phyloP scores from a whole-genome alignment of 1,140 invertebrate genomes.

The Rhopalosiphum padi region DNA sequence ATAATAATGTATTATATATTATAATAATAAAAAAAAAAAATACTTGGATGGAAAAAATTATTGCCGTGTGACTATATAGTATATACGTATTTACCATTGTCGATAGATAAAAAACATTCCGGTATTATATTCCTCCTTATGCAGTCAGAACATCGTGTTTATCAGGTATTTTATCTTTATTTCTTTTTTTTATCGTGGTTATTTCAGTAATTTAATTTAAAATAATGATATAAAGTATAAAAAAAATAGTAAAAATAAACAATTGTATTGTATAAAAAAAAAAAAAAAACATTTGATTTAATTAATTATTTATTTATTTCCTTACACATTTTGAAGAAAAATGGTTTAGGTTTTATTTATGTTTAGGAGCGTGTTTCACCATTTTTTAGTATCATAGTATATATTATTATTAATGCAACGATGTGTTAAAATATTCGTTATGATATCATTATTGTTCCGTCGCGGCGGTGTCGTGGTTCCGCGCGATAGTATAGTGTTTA shows the following conservation, averaged over 20 bases:
- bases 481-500: background rate
- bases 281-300: background rate
- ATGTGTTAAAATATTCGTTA: background rate
- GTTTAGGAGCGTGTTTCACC: background rate
- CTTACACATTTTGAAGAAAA: background rate
- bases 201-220: constrained; percentile 13
- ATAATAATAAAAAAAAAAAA: background rate
- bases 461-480: background rate
- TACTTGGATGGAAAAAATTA: background rate
- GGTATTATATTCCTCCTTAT: background rate
- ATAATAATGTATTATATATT: background rate
- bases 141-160: background rate
- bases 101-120: background rate
- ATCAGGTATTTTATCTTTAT: constrained; percentile 4
- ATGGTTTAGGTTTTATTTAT: background rate
- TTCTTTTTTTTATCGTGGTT: background rate
- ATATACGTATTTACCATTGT: constrained; percentile 1
- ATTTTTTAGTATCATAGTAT: background rate
- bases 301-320: constrained; percentile 13
- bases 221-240: constrained; percentile 19
- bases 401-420: background rate
- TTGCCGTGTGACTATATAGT: background rate
- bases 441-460: background rate
- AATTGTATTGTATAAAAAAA: background rate
- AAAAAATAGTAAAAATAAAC: background rate